Conservation (phyloP, 2,797 vertebrate genomes). For the Pipistrellus pipistrellus region DNA sequence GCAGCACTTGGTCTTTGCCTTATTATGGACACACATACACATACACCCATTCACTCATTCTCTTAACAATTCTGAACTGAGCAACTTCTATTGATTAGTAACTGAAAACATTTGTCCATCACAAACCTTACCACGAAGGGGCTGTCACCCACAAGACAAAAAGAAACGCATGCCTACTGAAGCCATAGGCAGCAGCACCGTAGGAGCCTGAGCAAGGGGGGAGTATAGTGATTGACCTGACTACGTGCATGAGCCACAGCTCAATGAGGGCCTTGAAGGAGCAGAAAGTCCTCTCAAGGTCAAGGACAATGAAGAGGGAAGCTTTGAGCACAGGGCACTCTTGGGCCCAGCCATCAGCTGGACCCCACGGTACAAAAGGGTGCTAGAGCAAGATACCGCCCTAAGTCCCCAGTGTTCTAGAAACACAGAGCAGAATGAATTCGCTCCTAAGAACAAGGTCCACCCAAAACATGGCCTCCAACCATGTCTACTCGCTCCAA, state of each 20-base stretch:
- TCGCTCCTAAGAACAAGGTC: neutral
- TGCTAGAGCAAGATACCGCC: neutral
- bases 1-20: neutral
- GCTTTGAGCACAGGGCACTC: neutral
- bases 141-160: neutral
- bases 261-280: neutral
- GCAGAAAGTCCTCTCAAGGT: neutral
- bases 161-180: neutral
- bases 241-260: neutral
- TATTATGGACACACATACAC: neutral
- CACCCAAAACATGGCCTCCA: neutral
- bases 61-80: neutral
- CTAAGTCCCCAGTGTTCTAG: neutral
- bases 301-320: neutral
- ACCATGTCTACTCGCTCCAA: neutral
- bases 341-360: neutral
- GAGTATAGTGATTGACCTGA: neutral
- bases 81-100: neutral
- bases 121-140: neutral
- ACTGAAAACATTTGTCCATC: conserved; percentile 12
- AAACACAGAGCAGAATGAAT: conserved; percentile 22
- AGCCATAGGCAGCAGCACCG: neutral
- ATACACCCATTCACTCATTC: neutral
- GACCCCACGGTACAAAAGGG: neutral
- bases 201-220: too few relatives aligned